Percentiles rank a stretch among this genome's conserved stretches.
Evolutionary conservation across 1,140 invertebrate genomes (phyloP).

Genomic region (Pogonomyrmex barbatus): DNA sequence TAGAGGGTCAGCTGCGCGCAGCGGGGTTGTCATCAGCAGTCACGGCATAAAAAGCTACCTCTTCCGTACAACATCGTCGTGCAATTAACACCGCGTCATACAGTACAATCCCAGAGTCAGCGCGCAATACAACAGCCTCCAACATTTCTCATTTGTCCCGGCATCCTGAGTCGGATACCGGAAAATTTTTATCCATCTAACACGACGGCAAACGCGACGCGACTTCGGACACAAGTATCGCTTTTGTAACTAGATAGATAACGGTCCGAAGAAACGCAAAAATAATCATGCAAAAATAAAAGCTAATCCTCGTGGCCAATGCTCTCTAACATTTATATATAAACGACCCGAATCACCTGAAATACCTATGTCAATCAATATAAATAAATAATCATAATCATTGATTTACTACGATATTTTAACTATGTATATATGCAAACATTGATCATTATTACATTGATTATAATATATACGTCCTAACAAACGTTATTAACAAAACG

Average conservation of each 20-base stretch:
- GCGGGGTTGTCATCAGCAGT: constrained; percentile 80
- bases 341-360: background rate
- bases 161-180: background rate
- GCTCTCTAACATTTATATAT: background rate
- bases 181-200: constrained; percentile 67
- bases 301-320: background rate
- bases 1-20: constrained; percentile 80
- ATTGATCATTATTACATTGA: background rate
- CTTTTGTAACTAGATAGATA: constrained; percentile 43
- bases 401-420: background rate
- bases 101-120: constrained; percentile 63
- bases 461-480: background rate
- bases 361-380: background rate
- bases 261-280: background rate
- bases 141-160: constrained; percentile 55
- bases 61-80: constrained; percentile 64
- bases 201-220: background rate
- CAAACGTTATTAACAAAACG: background rate
- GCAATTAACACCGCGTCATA: constrained; percentile 74
- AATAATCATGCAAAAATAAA: background rate
- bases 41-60: constrained; percentile 79
- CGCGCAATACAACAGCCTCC: constrained; percentile 48
- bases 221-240: background rate
- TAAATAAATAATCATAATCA: background rate
- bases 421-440: background rate